Base-by-base conservation (phyloP, 2,888 invertebrate species). In the Tenthredo amoena region DNA sequence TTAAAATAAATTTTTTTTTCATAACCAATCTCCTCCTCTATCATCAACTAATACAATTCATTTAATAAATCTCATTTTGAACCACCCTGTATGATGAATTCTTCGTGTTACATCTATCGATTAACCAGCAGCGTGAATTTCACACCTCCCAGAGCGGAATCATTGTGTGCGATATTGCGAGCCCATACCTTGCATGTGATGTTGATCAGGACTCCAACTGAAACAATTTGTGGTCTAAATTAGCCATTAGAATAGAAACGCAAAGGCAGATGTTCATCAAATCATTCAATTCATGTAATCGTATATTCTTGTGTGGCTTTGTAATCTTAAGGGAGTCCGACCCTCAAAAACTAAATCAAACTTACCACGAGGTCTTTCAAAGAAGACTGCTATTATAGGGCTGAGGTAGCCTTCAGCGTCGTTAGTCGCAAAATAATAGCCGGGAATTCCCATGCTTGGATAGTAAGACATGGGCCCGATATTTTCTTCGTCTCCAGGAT, bases 101-200 rank as follows among this genome's bases (percentile, higher is more conserved):
- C 50, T 10, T 12, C 50, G 50, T 3, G 50, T 50, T 3, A 18
- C 18, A 55, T 55, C 55, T 21, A 47, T 96, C 96, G 97, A 95
- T 98, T 98, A 94, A 98, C 96, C 96, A 98, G 96, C 94, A 98
- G 95, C 95, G 98, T 98, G 95, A 99, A 98, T 95, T 98, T 98
- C 91, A 98, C 98, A 91, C 97, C 97, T 91, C 98, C 99, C 93
- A 97, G 96, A 94, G 96, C 96, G 92, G 98, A 96, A 94, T 98
- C 97, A 26, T 26, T 26, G 47, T 76, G n/a, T 89, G 95, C 93
- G 92, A 98, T 97, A 94, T 98, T 98, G 94, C 96, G 96, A 90
- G 98, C 98, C 98, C 98, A 98, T 91, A 98, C 97, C 95, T 97
- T 97, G 95, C 98, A 98, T 94, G 98, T 98, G 94, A 98, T 97